phyloP scores from a whole-genome alignment of 2,888 invertebrate genomes.

The Atrina japonica region DNA sequence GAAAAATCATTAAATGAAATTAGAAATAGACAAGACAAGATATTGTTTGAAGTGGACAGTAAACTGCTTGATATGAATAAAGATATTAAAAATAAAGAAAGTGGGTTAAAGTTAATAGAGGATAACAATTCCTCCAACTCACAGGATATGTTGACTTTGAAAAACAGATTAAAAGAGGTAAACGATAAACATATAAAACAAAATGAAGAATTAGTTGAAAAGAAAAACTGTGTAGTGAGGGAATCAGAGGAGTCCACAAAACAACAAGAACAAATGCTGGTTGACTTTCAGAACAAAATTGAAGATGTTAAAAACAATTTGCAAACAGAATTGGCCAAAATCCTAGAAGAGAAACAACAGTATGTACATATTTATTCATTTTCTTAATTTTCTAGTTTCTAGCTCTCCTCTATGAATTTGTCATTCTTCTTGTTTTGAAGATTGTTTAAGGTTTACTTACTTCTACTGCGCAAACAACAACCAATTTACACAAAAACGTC shows the following conservation, averaged over 20 bases:
- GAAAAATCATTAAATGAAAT: conserved; percentile 65
- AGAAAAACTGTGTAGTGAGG: conserved; percentile 29
- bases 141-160: conserved; percentile 18
- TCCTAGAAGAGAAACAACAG: conserved; percentile 68
- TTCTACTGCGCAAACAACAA: no score
- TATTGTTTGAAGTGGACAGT: conserved; percentile 22
- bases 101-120: conserved; percentile 1
- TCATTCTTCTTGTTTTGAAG: no score
- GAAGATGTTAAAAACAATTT: conserved; percentile 55
- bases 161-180: conserved; percentile 7
- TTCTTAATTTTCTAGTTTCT: no score
- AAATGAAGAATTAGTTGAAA: conserved; percentile 26
- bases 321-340: conserved; percentile 55
- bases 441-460: no score
- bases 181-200: conserved; percentile 6
- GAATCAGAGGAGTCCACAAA: conserved; percentile 22
- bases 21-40: conserved; percentile 11
- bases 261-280: conserved; percentile 36
- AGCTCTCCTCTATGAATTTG: no score
- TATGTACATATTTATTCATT: conserved; percentile 27
- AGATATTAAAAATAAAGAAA: conserved; percentile 41
- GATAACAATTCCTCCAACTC: not conserved
- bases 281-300: conserved; percentile 60
- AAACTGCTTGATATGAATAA: conserved; percentile 48
- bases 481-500: no score